Evolutionary conservation across 2,797 vertebrate genomes (phyloP).

Genomic region (Simalia tracyae): DNA sequence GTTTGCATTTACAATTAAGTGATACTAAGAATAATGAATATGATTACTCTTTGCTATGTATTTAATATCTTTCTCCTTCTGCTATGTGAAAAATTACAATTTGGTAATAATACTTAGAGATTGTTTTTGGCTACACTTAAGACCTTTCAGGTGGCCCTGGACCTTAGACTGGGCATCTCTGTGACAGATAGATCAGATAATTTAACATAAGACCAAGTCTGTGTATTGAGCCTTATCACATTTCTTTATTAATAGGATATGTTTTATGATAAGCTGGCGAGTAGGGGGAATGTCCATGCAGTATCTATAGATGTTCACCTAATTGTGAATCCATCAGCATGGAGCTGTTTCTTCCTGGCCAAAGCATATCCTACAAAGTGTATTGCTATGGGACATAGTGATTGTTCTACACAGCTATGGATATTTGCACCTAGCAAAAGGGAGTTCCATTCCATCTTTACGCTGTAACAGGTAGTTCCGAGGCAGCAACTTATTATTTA

Average conservation of each 20-base stretch:
- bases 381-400: conserved; percentile 29
- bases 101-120: neutral
- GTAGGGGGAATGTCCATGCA: neutral
- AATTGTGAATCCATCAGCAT: neutral
- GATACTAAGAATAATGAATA: neutral
- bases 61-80: neutral
- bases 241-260: neutral
- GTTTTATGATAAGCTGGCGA: neutral
- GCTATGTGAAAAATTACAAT: neutral
- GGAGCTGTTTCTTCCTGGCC: conserved; percentile 36
- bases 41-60: neutral
- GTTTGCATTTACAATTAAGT: neutral
- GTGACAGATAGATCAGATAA: neutral
- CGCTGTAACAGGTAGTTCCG: conserved; percentile 42
- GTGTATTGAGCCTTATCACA: accelerated
- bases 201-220: neutral
- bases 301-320: neutral
- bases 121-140: neutral
- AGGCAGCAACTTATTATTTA: conserved; percentile 59
- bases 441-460: conserved; percentile 45
- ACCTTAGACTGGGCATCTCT: neutral
- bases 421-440: conserved; percentile 62
- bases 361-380: conserved; percentile 12
- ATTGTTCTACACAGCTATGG: conserved; percentile 35
- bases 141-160: neutral